phyloP scores from a whole-genome alignment of 2,113 vertebrate species.

The Petromus typicus region DNA sequence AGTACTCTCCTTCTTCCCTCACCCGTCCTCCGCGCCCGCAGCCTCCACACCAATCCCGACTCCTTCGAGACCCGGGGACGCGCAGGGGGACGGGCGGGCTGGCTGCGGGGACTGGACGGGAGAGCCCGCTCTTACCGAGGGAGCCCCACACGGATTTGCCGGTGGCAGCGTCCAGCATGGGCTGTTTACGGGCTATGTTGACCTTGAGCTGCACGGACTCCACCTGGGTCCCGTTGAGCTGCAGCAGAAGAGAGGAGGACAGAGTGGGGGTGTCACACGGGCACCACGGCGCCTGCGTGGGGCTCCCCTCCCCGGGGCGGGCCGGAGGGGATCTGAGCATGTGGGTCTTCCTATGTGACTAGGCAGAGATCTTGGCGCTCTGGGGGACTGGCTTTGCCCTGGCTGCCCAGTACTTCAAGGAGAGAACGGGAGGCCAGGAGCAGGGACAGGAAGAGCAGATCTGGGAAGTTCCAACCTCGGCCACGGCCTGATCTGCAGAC shows the following conservation, averaged over 20 bases:
- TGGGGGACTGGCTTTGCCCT: neutral
- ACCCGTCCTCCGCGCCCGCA: neutral
- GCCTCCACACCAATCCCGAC: neutral
- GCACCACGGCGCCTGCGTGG: neutral
- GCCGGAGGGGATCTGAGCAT: neutral
- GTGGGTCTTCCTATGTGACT: neutral
- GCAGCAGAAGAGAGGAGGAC: conserved; percentile 41
- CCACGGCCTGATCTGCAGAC: conserved; percentile 93
- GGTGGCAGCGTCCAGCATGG: conserved; percentile 93
- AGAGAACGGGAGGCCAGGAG: neutral
- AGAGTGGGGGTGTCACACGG: neutral
- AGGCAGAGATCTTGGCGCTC: neutral
- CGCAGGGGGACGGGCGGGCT: neutral
- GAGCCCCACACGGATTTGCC: conserved; percentile 94
- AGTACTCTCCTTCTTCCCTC: neutral
- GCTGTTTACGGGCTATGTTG: conserved; percentile 96
- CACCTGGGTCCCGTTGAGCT: conserved; percentile 91
- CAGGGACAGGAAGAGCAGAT: neutral
- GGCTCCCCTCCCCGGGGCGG: neutral
- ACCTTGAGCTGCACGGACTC: conserved; percentile 93
- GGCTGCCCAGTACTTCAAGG: neutral
- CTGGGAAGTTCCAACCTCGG: conserved; percentile 89
- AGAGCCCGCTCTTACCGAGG: conserved; percentile 87
- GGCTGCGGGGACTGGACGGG: neutral
- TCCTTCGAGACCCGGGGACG: neutral